A percentile compares a stretch with the other conserved stretches of the same genome.
These are phyloP conservation scores for Coecobrya sp. DNA, from an alignment of 2,888 invertebrate genomes.

Conservation along the genomic window DNA sequence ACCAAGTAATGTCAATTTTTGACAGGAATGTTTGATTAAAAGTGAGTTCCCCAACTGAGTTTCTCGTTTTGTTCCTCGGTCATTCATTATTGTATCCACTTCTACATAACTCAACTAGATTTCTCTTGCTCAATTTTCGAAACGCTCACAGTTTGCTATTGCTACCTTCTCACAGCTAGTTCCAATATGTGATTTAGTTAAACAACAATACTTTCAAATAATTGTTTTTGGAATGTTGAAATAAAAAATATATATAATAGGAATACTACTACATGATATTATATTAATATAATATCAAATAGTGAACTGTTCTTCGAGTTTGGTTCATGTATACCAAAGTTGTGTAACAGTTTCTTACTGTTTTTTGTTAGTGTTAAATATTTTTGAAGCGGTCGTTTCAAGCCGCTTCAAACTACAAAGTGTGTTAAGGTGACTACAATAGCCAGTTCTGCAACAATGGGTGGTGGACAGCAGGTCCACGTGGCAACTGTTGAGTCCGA, in stretches of 20 bases:
- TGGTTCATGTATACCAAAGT: neutral
- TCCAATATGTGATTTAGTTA: neutral
- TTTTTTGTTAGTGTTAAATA: neutral
- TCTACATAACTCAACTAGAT: conserved; percentile 8
- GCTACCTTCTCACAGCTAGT: neutral
- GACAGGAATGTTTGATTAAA: conserved; percentile 51
- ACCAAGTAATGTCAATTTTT: conserved; percentile 48
- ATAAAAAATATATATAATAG: neutral
- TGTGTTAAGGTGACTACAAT: conserved; percentile 70
- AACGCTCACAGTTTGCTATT: conserved; percentile 18
- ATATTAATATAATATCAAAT: neutral
- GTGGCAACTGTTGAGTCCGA: conserved; percentile 96
- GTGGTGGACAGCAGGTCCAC: conserved; percentile 91
- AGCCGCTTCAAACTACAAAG: conserved; percentile 39
- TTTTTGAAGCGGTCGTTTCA: conserved; percentile 39
- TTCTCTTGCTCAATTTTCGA: conserved; percentile 22
- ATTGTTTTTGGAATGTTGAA: no score
- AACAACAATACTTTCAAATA: neutral
- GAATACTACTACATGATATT: neutral
- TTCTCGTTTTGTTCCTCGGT: neutral
- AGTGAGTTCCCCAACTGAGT: conserved; percentile 15
- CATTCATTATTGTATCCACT: neutral
- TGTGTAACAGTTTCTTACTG: no score
- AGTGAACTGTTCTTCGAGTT: neutral
- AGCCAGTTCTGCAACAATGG: conserved; percentile 83